These are phyloP conservation scores for Casuarius casuarius DNA, from an alignment of 2,113 vertebrate species.

Conservation along the genomic window DNA sequence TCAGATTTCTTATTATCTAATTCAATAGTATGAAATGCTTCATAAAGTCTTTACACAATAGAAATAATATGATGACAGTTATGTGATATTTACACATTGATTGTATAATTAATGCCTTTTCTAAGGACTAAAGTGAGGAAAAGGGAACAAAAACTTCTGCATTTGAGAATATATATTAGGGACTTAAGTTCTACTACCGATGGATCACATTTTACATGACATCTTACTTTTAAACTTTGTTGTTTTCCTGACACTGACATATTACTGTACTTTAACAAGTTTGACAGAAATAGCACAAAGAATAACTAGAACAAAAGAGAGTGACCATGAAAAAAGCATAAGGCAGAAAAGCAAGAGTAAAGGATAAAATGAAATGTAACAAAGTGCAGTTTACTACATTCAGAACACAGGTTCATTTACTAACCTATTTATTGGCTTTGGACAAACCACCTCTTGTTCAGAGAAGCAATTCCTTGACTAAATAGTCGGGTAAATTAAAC, in stretches of 20 bases:
- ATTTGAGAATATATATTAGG: not conserved
- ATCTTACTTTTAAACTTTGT: not conserved
- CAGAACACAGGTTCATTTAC: not conserved
- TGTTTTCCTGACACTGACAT: not conserved
- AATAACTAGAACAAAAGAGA: not conserved
- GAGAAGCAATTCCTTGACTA: not conserved
- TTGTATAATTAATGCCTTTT: not conserved
- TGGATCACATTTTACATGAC: not conserved
- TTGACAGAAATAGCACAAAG: not conserved
- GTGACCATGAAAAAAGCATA: not conserved
- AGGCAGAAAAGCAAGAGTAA: not conserved
- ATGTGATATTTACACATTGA: not conserved
- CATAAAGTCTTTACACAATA: not conserved
- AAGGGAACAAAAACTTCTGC: not conserved
- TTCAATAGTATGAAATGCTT: not conserved
- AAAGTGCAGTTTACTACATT: not conserved
- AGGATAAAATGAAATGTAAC: not conserved
- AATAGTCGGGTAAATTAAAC: not conserved
- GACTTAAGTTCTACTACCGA: not conserved
- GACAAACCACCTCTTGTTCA: not conserved
- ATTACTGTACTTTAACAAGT: not conserved
- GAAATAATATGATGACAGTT: not conserved
- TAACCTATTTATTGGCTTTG: not conserved
- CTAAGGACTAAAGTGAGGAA: not conserved
- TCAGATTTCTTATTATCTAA: constrained; percentile 24